A percentile compares a stretch with the other conserved stretches of the same genome.
Conservation (phyloP, 2,888 invertebrate species). For the Mesoligia furuncula region DNA sequence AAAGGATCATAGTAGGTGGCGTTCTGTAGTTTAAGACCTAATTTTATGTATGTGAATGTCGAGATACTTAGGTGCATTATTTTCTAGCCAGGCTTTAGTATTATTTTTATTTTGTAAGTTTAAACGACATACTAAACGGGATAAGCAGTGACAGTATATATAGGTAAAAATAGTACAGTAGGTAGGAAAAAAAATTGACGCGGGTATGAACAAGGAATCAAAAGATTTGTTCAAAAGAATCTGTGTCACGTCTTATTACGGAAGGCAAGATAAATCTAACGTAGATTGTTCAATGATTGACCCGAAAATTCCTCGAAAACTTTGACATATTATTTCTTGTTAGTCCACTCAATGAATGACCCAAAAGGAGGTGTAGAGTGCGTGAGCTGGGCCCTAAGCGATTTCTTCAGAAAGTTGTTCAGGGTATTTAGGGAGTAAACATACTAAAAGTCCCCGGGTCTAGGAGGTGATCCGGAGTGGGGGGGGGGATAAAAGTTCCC, state of each 20-base stretch:
- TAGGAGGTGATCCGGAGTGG: no score
- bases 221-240: slow-evolving; percentile 9
- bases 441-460: no score
- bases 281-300: slow-evolving; percentile 10
- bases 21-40: not conserved
- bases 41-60: not conserved
- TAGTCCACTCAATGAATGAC: no score
- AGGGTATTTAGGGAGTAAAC: no score
- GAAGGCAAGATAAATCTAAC: slow-evolving; percentile 21
- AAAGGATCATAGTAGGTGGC: no score
- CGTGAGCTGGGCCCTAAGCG: no score
- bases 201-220: not conserved
- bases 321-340: slow-evolving; percentile 26
- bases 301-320: slow-evolving; percentile 12
- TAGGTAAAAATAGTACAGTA: not conserved
- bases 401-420: no score
- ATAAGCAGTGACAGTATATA: not conserved
- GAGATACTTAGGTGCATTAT: not conserved
- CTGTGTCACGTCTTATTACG: slow-evolving; percentile 1
- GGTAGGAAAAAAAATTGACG: not conserved
- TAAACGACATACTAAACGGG: not conserved
- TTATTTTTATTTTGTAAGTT: not conserved
- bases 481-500: no score
- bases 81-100: not conserved
- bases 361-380: no score